Conservation (phyloP, 1,140 invertebrate genomes). For the Euwallacea similis region DNA sequence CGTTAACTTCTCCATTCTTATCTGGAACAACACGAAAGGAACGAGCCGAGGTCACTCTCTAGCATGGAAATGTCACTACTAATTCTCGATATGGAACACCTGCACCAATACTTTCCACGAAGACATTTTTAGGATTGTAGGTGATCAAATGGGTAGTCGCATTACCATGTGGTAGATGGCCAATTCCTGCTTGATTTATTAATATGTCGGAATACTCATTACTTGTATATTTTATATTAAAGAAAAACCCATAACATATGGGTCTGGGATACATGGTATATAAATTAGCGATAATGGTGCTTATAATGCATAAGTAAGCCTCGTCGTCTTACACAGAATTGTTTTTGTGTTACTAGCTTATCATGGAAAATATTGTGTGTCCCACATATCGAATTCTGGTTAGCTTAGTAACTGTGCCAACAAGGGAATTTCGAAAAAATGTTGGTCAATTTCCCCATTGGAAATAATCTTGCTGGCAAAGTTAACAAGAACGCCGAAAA, state of each 20-base stretch:
- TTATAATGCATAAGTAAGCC: slow-evolving; percentile 6
- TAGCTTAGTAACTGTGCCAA: no score
- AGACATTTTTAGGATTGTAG: no score
- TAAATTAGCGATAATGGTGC: slow-evolving; percentile 4
- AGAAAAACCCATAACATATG: slow-evolving; percentile 30
- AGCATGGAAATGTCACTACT: slow-evolving; percentile 36
- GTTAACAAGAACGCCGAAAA: no score
- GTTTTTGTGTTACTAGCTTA: no score
- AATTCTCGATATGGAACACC: slow-evolving; percentile 15
- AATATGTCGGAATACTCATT: slow-evolving; percentile 19
- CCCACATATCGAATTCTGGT: no score
- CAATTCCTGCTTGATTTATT: slow-evolving; percentile 29
- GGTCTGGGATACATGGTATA: slow-evolving; percentile 11
- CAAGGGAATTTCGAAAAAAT: no score
- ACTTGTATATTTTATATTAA: slow-evolving; percentile 30
- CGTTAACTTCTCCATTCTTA: slow-evolving; percentile 39
- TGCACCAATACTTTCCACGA: slow-evolving; percentile 5
- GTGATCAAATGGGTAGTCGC: neutral
- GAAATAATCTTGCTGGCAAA: no score
- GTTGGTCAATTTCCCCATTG: no score
- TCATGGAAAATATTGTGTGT: no score
- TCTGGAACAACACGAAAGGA: slow-evolving; percentile 38
- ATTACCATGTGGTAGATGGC: neutral
- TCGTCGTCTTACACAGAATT: neutral
- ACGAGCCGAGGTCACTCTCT: slow-evolving; percentile 34